Evolutionary conservation across 1,140 invertebrate species (phyloP).

Genomic region (Daktulosphaira vitifoliae): DNA sequence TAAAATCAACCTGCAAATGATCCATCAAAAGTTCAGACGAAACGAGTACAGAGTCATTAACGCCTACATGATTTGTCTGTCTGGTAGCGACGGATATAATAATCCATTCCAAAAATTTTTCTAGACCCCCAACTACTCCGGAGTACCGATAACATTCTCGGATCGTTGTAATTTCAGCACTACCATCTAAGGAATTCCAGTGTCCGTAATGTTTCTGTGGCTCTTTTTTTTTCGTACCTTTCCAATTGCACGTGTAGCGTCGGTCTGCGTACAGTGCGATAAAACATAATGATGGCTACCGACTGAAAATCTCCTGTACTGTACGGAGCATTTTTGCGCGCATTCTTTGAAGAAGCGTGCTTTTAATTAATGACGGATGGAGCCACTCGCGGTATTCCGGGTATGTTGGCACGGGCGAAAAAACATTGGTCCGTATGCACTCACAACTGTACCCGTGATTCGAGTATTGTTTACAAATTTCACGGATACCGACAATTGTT

Average conservation of each 20-base stretch:
- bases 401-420: slow-evolving; percentile 29
- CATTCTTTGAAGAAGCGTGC: slow-evolving; percentile 20
- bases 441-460: background rate
- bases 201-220: slow-evolving; percentile 7
- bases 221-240: background rate
- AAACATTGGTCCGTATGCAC: slow-evolving; percentile 20
- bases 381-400: slow-evolving; percentile 20
- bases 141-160: background rate
- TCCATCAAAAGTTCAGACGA: too few relatives aligned
- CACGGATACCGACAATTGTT: slow-evolving; percentile 26
- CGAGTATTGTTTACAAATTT: slow-evolving; percentile 32
- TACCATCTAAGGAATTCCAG: slow-evolving; percentile 15
- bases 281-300: background rate
- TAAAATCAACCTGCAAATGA: too few relatives aligned
- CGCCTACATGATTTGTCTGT: too few relatives aligned
- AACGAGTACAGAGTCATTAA: too few relatives aligned
- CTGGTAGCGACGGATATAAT: too few relatives aligned
- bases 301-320: slow-evolving; percentile 7
- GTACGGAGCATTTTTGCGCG: slow-evolving; percentile 11
- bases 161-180: slow-evolving; percentile 14
- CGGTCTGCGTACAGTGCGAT: too few relatives aligned
- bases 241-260: background rate
- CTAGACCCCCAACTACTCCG: too few relatives aligned
- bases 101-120: too few relatives aligned
- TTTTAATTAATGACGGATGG: slow-evolving; percentile 30